Conservation (phyloP, 1,140 invertebrate species). For the Brachionus asplanchnoidis region DNA sequence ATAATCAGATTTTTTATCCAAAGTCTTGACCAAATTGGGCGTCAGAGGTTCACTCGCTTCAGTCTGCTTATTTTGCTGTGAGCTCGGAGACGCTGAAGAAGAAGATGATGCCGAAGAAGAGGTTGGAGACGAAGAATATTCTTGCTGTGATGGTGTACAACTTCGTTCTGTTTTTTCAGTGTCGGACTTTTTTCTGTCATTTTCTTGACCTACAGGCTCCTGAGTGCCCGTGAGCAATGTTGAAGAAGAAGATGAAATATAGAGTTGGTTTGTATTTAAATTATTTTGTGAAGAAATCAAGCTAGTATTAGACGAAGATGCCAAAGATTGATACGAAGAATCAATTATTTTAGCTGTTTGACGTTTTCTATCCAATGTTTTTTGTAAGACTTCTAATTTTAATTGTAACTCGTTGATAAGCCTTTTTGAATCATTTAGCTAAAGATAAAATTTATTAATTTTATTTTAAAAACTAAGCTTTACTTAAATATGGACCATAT, state of each 20-base stretch:
- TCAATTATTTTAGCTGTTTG: slow-evolving; percentile 34
- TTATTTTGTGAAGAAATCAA: neutral
- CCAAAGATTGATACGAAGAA: neutral
- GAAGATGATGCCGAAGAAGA: slow-evolving; percentile 8
- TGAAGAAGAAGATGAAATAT: slow-evolving; percentile 4
- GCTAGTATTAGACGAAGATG: neutral
- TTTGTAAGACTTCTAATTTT: slow-evolving; percentile 42
- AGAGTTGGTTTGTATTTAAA: neutral
- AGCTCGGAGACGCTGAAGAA: slow-evolving; percentile 3
- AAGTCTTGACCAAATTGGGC: neutral
- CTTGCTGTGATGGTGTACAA: neutral
- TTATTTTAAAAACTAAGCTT: neutral
- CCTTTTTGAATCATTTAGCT: slow-evolving; percentile 35
- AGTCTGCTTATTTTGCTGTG: neutral
- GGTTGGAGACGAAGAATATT: neutral
- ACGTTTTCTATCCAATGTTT: slow-evolving; percentile 38
- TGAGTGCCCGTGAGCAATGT: neutral
- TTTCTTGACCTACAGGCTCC: neutral
- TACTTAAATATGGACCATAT: too few relatives aligned
- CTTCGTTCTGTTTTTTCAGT: slow-evolving; percentile 1
- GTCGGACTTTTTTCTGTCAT: neutral
- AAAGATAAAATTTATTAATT: neutral
- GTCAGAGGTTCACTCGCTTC: neutral
- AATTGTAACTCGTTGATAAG: slow-evolving; percentile 24
- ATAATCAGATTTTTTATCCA: neutral